Evolutionary conservation across 2,888 invertebrate species (phyloP).

Genomic region (Agrochola lota): DNA sequence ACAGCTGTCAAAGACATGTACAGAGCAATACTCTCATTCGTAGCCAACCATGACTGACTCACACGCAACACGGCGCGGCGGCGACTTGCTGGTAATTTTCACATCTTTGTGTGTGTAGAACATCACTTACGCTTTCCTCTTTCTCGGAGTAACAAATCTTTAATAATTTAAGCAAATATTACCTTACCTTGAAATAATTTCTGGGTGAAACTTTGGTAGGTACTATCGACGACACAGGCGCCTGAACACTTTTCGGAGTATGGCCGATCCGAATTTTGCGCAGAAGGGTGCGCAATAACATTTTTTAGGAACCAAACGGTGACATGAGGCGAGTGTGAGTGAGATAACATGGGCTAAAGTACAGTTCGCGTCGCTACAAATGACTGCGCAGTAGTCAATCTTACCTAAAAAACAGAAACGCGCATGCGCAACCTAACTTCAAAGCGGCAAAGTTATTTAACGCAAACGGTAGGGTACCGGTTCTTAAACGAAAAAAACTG

Average conservation of each 20-base stretch:
- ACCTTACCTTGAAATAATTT: background rate
- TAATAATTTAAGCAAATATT: conserved; percentile 16
- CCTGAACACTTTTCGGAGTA: too few relatives aligned
- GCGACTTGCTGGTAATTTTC: background rate
- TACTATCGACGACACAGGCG: background rate
- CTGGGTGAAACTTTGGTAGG: background rate
- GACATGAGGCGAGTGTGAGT: too few relatives aligned
- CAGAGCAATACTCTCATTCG: conserved; percentile 33
- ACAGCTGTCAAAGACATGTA: conserved; percentile 10
- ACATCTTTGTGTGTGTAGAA: background rate
- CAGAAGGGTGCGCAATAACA: too few relatives aligned
- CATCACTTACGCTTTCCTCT: conserved; percentile 46
- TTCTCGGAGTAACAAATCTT: conserved; percentile 2
- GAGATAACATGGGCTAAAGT: too few relatives aligned
- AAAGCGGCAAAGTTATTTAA: too few relatives aligned
- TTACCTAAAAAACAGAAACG: too few relatives aligned
- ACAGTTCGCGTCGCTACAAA: too few relatives aligned
- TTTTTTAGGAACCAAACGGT: too few relatives aligned
- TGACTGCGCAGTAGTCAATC: too few relatives aligned
- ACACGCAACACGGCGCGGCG: conserved; percentile 35
- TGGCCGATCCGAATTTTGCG: background rate
- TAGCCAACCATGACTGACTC: conserved; percentile 3
- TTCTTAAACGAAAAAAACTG: too few relatives aligned
- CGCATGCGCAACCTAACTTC: too few relatives aligned
- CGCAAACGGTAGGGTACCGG: too few relatives aligned